A percentile compares a stretch with the other conserved stretches of the same genome.
These are phyloP conservation scores for Quadroppia sp. DNA, from an alignment of 2,888 invertebrate species.

Conservation along the genomic window DNA sequence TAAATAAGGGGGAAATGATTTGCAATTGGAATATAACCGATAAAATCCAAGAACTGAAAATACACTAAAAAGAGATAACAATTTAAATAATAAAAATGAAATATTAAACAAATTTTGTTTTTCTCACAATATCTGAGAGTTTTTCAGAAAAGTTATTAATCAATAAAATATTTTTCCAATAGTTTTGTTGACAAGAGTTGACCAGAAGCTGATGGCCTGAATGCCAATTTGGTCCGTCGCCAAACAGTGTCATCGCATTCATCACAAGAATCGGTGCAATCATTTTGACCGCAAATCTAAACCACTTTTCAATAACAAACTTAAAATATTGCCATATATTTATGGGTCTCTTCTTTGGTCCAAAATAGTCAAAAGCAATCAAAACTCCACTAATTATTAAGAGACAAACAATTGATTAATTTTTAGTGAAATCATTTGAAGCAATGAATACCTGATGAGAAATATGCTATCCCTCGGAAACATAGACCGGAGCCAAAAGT, in stretches of 20 bases:
- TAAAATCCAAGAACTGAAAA: not conserved
- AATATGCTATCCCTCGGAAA: not conserved
- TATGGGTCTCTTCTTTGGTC: not conserved
- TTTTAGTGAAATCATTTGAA: not conserved
- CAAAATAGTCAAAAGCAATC: slow-evolving; percentile 30
- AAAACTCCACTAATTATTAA: slow-evolving; percentile 26
- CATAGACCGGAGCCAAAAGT: not conserved
- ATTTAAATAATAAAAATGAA: not conserved
- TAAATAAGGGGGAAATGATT: slow-evolving; percentile 33
- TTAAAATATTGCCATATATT: not conserved
- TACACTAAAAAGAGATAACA: slow-evolving; percentile 19
- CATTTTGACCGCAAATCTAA: slow-evolving; percentile 4
- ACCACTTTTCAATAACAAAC: slow-evolving; percentile 28
- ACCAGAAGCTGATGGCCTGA: not conserved
- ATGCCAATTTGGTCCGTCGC: slow-evolving; percentile 36
- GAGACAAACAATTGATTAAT: not conserved
- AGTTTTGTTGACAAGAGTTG: slow-evolving; percentile 14
- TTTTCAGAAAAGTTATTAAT: not conserved
- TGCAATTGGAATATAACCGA: slow-evolving; percentile 32
- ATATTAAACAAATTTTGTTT: not conserved
- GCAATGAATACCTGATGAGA: not conserved
- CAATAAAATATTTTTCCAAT: slow-evolving; percentile 26
- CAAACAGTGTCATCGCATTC: slow-evolving; percentile 6
- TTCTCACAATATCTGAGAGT: slow-evolving; percentile 3
- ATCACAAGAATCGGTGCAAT: slow-evolving; percentile 29